These are phyloP conservation scores for Aradophagus sp. DNA, from an alignment of 1,140 invertebrate genomes.

Conservation along the genomic window DNA sequence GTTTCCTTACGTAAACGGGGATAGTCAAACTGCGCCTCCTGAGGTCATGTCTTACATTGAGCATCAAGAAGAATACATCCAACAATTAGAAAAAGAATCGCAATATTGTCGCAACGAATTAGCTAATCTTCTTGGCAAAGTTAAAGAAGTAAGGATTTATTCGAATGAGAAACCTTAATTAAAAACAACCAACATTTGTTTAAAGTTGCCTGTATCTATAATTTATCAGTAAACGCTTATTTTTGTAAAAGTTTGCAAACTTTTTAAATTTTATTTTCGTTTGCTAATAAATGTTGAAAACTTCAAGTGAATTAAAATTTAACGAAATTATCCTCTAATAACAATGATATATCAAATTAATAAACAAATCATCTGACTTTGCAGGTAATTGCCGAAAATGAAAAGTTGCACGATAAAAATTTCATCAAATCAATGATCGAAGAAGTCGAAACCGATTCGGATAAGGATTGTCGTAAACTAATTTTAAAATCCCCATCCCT, in stretches of 20 bases:
- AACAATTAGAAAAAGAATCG: slow-evolving; percentile 87
- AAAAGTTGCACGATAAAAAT: slow-evolving; percentile 83
- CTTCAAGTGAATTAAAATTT: too few relatives aligned
- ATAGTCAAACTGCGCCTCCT: slow-evolving; percentile 61
- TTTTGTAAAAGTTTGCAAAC: too few relatives aligned
- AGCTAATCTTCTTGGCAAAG: slow-evolving; percentile 83
- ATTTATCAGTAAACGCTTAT: too few relatives aligned
- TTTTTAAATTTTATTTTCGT: too few relatives aligned
- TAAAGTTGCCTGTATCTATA: too few relatives aligned
- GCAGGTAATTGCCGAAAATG: slow-evolving; percentile 83
- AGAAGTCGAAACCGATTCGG: slow-evolving; percentile 73
- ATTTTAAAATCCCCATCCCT: slow-evolving; percentile 27
- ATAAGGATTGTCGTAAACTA: slow-evolving; percentile 60
- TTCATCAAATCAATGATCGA: slow-evolving; percentile 77
- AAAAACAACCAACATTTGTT: too few relatives aligned
- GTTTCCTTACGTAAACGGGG: slow-evolving; percentile 19
- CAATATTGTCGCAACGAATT: slow-evolving; percentile 86
- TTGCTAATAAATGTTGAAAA: too few relatives aligned
- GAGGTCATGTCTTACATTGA: slow-evolving; percentile 84
- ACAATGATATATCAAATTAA: slow-evolving; percentile 1
- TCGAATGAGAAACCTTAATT: too few relatives aligned
- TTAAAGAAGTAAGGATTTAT: slow-evolving; percentile 80
- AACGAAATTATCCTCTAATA: too few relatives aligned
- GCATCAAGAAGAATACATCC: slow-evolving; percentile 88
- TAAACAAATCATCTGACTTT: slow-evolving; percentile 13